phyloP scores from a whole-genome alignment of 2,113 vertebrate genomes.

The Taurulus bubalis region DNA sequence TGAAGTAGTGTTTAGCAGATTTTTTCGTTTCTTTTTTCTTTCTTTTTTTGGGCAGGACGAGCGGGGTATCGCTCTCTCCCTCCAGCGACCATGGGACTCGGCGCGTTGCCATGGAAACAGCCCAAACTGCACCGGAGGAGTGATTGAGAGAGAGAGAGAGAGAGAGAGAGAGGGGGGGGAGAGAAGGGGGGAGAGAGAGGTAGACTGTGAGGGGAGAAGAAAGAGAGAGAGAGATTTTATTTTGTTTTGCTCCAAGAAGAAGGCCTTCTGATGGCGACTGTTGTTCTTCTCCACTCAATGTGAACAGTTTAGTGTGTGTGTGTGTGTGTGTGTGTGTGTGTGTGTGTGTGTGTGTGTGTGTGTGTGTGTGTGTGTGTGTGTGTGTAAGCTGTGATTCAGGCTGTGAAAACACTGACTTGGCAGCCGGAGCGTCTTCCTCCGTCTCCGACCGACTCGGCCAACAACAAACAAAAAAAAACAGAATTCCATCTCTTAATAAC shows the following conservation, averaged over 20 bases:
- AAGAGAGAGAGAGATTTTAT: slow-evolving; percentile 12
- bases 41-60: slow-evolving; percentile 59
- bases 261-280: slow-evolving; percentile 63
- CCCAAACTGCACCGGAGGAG: slow-evolving; percentile 72
- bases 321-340: slow-evolving; percentile 41
- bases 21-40: neutral
- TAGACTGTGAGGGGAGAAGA: neutral
- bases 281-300: slow-evolving; percentile 61
- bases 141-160: slow-evolving; percentile 48
- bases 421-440: slow-evolving; percentile 65
- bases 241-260: slow-evolving; percentile 46
- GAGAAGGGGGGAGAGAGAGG: slow-evolving; percentile 4
- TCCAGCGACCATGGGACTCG: slow-evolving; percentile 75
- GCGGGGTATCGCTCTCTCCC: slow-evolving; percentile 62
- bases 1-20: slow-evolving; percentile 54
- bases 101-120: slow-evolving; percentile 76
- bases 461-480: neutral
- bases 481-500: slow-evolving; percentile 61
- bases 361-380: slow-evolving; percentile 16
- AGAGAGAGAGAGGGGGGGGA: neutral
- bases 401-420: slow-evolving; percentile 76
- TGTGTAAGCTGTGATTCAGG: slow-evolving; percentile 71
- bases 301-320: slow-evolving; percentile 43
- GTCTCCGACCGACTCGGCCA: slow-evolving; percentile 45
- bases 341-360: slow-evolving; percentile 38